Percentiles rank a stretch among this genome's conserved stretches.
phyloP scores from a whole-genome alignment of 2,113 vertebrate species.

The Ramphastos sulfuratus region DNA sequence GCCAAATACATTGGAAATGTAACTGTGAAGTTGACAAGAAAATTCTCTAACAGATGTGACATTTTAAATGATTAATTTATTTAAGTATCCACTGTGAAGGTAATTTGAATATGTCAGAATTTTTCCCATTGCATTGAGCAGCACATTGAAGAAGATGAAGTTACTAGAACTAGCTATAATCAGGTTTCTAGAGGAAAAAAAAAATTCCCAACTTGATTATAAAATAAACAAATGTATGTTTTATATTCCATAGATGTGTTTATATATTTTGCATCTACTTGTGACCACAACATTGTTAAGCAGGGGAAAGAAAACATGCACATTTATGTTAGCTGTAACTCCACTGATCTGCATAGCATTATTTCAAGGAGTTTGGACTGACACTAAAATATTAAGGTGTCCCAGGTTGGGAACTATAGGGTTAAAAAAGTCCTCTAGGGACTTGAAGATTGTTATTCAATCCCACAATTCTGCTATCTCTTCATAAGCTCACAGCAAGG shows the following conservation, averaged over 20 bases:
- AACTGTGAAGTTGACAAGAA: constrained; percentile 5
- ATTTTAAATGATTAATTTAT: constrained; percentile 36
- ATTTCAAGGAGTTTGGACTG: neutral
- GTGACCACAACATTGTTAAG: neutral
- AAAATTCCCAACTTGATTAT: neutral
- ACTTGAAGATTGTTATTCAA: too few species aligned
- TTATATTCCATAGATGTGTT: neutral
- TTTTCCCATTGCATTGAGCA: neutral
- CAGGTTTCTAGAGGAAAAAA: neutral
- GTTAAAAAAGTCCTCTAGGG: too few species aligned
- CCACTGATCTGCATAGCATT: neutral
- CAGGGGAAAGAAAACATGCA: neutral
- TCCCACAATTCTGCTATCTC: too few species aligned
- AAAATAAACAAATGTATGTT: neutral
- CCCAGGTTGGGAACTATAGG: too few species aligned
- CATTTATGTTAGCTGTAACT: neutral
- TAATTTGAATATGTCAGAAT: constrained; percentile 1
- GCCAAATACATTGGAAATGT: neutral
- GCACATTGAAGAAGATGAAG: neutral
- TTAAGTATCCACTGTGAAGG: constrained; percentile 29
- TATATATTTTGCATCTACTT: neutral
- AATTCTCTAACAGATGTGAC: constrained; percentile 18
- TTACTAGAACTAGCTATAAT: neutral
- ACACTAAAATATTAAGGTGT: neutral
- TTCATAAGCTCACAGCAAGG: too few species aligned